Percentiles rank a stretch among this genome's conserved stretches.
Conservation (phyloP, 2,113 vertebrate genomes). For the Clarias macrocephalus region DNA sequence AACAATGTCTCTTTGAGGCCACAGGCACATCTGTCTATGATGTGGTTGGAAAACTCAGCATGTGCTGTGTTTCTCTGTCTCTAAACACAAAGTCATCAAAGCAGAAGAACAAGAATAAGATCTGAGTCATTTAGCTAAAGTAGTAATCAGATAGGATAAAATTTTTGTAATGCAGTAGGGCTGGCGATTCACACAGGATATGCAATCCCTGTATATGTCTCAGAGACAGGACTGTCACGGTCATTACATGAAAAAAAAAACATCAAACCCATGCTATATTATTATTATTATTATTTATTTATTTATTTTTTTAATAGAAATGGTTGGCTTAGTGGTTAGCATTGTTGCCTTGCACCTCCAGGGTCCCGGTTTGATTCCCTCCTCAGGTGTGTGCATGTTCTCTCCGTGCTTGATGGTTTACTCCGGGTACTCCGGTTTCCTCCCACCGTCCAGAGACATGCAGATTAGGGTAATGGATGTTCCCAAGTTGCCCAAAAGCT, state of each 20-base stretch:
- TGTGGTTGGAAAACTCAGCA: slow-evolving; percentile 36
- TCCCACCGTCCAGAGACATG: too few relatives aligned
- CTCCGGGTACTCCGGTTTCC: too few relatives aligned
- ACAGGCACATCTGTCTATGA: slow-evolving; percentile 36
- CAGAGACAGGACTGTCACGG: background rate
- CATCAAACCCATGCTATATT: too few relatives aligned
- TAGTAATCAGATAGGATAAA: background rate
- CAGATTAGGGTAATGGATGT: too few relatives aligned
- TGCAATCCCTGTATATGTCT: background rate
- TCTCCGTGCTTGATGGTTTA: too few relatives aligned
- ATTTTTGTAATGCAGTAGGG: background rate
- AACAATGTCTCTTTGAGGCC: slow-evolving; percentile 49
- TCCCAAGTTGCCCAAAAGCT: too few relatives aligned
- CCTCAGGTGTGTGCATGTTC: too few relatives aligned
- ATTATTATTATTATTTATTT: too few relatives aligned
- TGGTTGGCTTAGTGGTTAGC: too few relatives aligned
- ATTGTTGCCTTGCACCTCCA: too few relatives aligned
- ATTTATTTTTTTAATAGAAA: background rate
- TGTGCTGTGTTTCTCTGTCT: slow-evolving; percentile 9
- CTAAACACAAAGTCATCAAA: slow-evolving; percentile 21
- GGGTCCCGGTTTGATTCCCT: too few relatives aligned
- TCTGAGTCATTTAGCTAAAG: background rate
- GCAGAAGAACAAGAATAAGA: slow-evolving; percentile 9
- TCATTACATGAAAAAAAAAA: background rate
- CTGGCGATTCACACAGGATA: background rate